These are phyloP conservation scores for Notechis scutatus DNA, from an alignment of 2,113 vertebrate genomes.

Conservation along the genomic window DNA sequence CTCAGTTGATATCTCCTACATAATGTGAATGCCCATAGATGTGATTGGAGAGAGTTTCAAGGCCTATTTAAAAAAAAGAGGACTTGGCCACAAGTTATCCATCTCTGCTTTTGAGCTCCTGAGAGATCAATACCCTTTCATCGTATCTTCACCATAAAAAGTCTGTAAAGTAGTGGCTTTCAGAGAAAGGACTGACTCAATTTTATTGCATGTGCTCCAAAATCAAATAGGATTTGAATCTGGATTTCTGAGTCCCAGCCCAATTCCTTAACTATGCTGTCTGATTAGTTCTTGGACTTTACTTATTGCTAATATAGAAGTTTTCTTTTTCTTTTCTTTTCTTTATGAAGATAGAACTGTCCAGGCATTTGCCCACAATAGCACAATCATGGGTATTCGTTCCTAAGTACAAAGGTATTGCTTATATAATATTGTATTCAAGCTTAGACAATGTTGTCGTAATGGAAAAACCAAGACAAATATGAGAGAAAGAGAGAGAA, in stretches of 20 bases:
- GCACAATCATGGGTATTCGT: neutral
- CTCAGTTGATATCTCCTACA: neutral
- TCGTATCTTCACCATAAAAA: neutral
- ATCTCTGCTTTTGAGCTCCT: neutral
- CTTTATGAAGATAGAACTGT: neutral
- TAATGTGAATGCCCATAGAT: neutral
- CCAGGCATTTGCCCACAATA: neutral
- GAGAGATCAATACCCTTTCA: neutral
- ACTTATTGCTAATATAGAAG: neutral
- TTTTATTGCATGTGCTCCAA: neutral
- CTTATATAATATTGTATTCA: neutral
- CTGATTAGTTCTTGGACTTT: neutral
- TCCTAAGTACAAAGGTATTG: neutral
- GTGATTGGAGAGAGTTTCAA: neutral
- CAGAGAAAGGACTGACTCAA: neutral
- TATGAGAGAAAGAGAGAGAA: neutral
- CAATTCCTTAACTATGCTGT: neutral
- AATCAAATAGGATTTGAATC: neutral
- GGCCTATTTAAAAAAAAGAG: neutral
- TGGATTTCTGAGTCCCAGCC: neutral
- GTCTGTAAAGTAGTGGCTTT: neutral
- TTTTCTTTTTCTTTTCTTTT: neutral
- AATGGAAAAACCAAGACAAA: neutral
- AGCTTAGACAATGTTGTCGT: neutral
- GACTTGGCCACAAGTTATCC: neutral